A percentile compares a stretch with the other conserved stretches of the same genome.
These are phyloP conservation scores for Apoda limacodes DNA, from an alignment of 2,888 invertebrate species.

Conservation along the genomic window DNA sequence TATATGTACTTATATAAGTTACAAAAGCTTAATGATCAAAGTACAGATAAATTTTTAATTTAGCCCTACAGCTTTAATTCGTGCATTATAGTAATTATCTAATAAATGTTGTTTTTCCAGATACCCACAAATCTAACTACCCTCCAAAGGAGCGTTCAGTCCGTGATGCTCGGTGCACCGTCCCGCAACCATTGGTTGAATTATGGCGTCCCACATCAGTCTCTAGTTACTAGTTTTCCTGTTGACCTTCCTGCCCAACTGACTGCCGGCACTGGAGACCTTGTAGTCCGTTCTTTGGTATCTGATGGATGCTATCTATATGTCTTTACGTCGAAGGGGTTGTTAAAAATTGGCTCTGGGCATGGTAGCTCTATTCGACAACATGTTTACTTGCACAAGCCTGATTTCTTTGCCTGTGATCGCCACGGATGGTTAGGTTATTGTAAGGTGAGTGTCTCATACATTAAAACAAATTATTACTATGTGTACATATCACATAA, in stretches of 20 bases:
- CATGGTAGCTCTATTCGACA: slow-evolving; percentile 93
- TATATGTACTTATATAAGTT: too few species aligned
- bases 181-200: slow-evolving; percentile 90
- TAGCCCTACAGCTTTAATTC: too few species aligned
- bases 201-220: slow-evolving; percentile 85
- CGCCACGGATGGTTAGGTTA: slow-evolving; percentile 86
- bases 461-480: not conserved
- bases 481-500: too few species aligned
- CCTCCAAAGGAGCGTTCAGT: slow-evolving; percentile 90
- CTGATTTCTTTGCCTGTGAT: slow-evolving; percentile 83
- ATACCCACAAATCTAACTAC: slow-evolving; percentile 87
- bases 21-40: too few species aligned
- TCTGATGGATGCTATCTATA: slow-evolving; percentile 94
- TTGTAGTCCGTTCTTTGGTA: slow-evolving; percentile 74
- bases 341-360: slow-evolving; percentile 95
- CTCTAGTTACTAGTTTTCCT: slow-evolving; percentile 77
- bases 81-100: not conserved
- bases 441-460: slow-evolving; percentile 74
- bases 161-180: slow-evolving; percentile 86
- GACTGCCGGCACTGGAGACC: slow-evolving; percentile 39
- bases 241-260: slow-evolving; percentile 50
- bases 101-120: slow-evolving; percentile 47
- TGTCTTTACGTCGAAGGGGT: slow-evolving; percentile 83
- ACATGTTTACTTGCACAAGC: slow-evolving; percentile 87
- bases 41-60: too few species aligned